Conservation (phyloP, 2,888 invertebrate genomes). For the Lasioglossum morio region DNA sequence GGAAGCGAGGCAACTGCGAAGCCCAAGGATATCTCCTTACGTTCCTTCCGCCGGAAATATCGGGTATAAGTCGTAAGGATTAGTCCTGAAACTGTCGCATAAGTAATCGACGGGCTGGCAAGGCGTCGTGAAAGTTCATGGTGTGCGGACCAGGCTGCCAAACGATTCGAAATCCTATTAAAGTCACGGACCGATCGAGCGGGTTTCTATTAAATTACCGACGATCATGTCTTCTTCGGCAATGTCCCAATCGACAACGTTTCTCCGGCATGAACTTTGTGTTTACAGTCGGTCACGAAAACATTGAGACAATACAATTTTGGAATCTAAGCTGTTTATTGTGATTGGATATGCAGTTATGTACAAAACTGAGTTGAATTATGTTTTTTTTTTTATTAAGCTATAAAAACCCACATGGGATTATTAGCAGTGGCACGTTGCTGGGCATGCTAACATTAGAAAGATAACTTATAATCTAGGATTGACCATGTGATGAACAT, state of each 20-base stretch:
- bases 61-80: slow-evolving; percentile 26
- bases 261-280: neutral
- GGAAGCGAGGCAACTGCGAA: neutral
- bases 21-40: slow-evolving; percentile 45
- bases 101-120: slow-evolving; percentile 9
- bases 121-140: neutral
- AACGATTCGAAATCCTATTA: neutral
- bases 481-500: too few relatives aligned
- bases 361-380: too few relatives aligned
- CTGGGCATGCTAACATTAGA: too few relatives aligned
- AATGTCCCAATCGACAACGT: neutral
- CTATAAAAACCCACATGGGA: too few relatives aligned
- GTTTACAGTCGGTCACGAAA: too few relatives aligned
- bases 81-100: slow-evolving; percentile 18
- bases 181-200: neutral
- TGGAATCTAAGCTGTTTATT: too few relatives aligned
- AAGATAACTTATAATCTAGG: too few relatives aligned
- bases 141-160: neutral
- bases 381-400: too few relatives aligned
- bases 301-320: too few relatives aligned
- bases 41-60: slow-evolving; percentile 51
- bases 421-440: too few relatives aligned
- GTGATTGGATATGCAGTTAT: too few relatives aligned
- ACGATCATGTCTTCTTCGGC: neutral
- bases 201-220: neutral